Percentiles rank a stretch among this genome's conserved stretches.
phyloP scores from a whole-genome alignment of 2,113 vertebrate species.

The Perca flavescens region DNA sequence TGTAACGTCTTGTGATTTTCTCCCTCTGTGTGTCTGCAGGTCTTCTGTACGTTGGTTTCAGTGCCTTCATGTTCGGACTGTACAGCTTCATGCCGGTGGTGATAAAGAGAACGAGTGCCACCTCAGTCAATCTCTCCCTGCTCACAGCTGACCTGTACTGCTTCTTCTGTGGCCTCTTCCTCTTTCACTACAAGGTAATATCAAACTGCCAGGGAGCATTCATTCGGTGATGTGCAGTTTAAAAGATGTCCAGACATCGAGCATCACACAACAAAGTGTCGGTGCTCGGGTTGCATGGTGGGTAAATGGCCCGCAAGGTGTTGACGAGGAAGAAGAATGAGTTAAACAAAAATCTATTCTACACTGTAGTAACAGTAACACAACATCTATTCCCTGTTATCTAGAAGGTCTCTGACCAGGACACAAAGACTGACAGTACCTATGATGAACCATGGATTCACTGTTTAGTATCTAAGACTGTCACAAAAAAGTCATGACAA shows the following conservation, averaged over 20 bases:
- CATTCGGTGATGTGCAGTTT: background rate
- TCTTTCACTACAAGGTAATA: constrained; percentile 95
- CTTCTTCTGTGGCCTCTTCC: constrained; percentile 94
- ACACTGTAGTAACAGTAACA: background rate
- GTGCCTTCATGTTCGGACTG: constrained; percentile 95
- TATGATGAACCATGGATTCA: no score
- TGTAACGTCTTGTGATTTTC: background rate
- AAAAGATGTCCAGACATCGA: background rate
- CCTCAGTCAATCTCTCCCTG: constrained; percentile 93
- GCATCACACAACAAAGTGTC: background rate
- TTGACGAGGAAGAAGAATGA: background rate
- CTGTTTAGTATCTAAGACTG: background rate
- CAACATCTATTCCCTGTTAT: background rate
- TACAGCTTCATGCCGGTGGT: constrained; percentile 98
- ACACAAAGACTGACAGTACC: background rate
- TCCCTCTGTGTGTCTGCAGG: constrained; percentile 80
- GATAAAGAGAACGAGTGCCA: constrained; percentile 94
- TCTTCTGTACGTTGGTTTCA: constrained; percentile 93
- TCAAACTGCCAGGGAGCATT: background rate
- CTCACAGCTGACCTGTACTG: constrained; percentile 95
- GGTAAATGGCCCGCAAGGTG: background rate
- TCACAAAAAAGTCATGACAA: background rate
- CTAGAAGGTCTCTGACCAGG: background rate
- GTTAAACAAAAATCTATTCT: background rate
- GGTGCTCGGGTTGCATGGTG: background rate